Evolutionary conservation across 2,113 vertebrate genomes (phyloP), one percentile per base, ranked within the genome.

Genomic region (Hippocampus barbouri): DNA sequence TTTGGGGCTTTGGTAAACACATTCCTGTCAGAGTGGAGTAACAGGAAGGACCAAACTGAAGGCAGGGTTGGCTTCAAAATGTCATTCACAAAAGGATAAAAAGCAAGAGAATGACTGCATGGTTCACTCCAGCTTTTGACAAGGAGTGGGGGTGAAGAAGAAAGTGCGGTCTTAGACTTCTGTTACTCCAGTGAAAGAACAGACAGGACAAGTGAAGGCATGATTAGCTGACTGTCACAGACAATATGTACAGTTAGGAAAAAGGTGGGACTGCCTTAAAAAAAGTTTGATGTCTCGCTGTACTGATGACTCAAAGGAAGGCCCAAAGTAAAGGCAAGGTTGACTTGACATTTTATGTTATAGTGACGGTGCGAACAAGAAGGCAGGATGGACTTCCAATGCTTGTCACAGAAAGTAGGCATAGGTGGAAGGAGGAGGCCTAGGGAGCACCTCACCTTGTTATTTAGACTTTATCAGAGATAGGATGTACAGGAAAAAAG

Each of bases 131-230:
- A n/a, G 21, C 51, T 53, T 53, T 53, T 1, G 5, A 15, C 18
- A 9, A 21, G 16, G 16, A 51, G 5, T 5, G 15, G 12, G 43
- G 43, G 43, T 45, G 43, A 34, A 34, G 30, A 34, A 34, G 30
- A 34, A 34, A 34, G 30, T 34, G 43, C 12, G 43, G 43, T 12
- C 11, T 14, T 45, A 10, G 12, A 45, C 43, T 49, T 49, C 1
- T 49, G 15, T 49, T 15, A 18, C 47, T 49, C 30, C 30, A 34
- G 30, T 4, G 30, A 34, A 34, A 34, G 30, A 34, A 34, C 30
- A 34, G 30, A 34, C 47, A 20, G 18, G 47, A 59, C 47, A 59
- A 82, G 79, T 77, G 85, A 59, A 59, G 79, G 72, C 77, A 83
- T 71, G 78, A 74, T 80, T 69, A 70, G 69, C 54, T 71, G 57